These are phyloP conservation scores for Volucella inanis DNA, from an alignment of 2,888 invertebrate species.

Conservation along the genomic window DNA sequence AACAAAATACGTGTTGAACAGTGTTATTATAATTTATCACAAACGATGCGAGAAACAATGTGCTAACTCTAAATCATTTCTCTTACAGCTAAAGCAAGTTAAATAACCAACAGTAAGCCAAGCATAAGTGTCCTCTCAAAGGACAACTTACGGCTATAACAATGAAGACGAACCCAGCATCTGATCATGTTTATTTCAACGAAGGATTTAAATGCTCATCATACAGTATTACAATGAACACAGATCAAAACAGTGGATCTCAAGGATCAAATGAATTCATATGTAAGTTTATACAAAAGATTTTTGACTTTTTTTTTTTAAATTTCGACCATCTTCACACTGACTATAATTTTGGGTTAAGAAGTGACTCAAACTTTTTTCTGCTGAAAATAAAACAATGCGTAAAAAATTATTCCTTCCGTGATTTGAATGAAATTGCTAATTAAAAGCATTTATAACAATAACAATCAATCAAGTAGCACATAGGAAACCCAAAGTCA, in stretches of 20 bases:
- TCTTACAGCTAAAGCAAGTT: conserved; percentile 26
- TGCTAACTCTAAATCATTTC: neutral
- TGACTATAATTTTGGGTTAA: neutral
- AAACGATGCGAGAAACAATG: neutral
- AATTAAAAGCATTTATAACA: conserved; percentile 27
- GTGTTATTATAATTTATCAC: neutral
- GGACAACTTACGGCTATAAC: conserved; percentile 63
- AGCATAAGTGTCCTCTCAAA: conserved; percentile 28
- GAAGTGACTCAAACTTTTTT: neutral
- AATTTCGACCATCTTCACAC: neutral
- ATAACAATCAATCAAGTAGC: conserved; percentile 10
- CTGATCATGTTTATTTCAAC: conserved; percentile 82
- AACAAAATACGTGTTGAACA: too few species aligned
- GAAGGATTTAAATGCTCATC: conserved; percentile 82
- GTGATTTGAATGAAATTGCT: conserved; percentile 14
- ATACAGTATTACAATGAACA: conserved; percentile 80
- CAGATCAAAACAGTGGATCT: conserved; percentile 82
- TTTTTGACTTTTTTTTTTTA: too few species aligned
- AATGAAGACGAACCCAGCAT: conserved; percentile 80
- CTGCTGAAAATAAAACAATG: neutral
- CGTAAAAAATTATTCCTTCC: neutral
- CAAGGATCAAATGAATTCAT: conserved; percentile 86
- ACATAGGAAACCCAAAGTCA: neutral
- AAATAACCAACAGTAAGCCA: neutral
- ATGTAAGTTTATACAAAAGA: conserved; percentile 79